Base-by-base conservation (phyloP, 64 coral and sea anemone species). In the Montipora foliosa region DNA sequence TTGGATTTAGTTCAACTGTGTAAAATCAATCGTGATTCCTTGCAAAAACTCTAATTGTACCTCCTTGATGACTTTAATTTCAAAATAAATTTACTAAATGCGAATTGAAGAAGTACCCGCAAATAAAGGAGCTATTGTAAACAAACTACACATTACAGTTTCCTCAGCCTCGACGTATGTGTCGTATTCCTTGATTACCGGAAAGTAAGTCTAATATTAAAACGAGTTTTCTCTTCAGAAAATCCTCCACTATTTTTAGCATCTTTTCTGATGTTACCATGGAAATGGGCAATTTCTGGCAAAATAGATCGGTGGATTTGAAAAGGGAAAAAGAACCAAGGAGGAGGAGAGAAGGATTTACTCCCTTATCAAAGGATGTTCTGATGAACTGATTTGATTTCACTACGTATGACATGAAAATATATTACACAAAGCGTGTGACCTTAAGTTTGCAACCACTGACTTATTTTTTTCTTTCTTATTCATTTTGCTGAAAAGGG, bases 111-210 rank as follows among this genome's bases (percentile, higher is more conserved):
- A 10, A 55, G 6, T 5, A 55, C 60, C 64, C 17, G 61, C 3
- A 67, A 67, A 84, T 44, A 47, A 44, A 49, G 45, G 5, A 50
- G 46, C 44, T 1, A 72, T 19, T 20, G 66, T 72, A 86, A 86
- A 86, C 66, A 86, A 72, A 44, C 46, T 50, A 8, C 11, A 21
- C n/a, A 67, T 2, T 5, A 8, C 17, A 50, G 66, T 86, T 86
- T 86, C 45, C 44, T 49, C n/a, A 86, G 82, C 44, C 9, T 50
- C 8, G 82, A 86, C 17, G 45, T 24, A 49, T 72, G 49, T 8
- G 61, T 21, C 59, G 81, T 68, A 44, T 69, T 84, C 67, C 66
- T 16, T 48, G 66, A 86, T 86, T 17, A 72, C 82, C 64, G 82
- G 62, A 86, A 71, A 86, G 47, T 86, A 47, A 8, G 8, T 51